Percentiles rank a stretch among this genome's conserved stretches.
phyloP scores from a whole-genome alignment of 2,113 vertebrate genomes.

The Gasterosteus nipponicus region DNA sequence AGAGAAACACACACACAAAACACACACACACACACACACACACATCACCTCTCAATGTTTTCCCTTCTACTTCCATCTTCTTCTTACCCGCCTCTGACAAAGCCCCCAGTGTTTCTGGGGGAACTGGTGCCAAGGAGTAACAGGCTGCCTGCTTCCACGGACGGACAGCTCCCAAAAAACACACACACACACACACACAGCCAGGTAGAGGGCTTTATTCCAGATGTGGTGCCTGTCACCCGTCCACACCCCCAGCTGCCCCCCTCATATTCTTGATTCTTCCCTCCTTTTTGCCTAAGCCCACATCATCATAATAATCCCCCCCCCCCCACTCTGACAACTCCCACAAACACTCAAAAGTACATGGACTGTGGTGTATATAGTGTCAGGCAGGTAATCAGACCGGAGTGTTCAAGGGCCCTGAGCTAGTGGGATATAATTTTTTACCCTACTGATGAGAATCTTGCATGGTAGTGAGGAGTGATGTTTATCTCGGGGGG shows the following conservation, averaged over 20 bases:
- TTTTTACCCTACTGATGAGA: slow-evolving; percentile 39
- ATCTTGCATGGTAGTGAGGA: slow-evolving; percentile 8
- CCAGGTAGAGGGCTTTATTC: slow-evolving; percentile 21
- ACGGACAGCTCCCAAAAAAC: slow-evolving; percentile 40
- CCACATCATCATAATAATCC: not conserved
- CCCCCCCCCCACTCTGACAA: too few relatives aligned
- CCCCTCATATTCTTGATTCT: not conserved
- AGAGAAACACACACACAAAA: slow-evolving; percentile 17
- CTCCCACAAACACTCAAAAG: not conserved
- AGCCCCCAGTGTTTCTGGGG: slow-evolving; percentile 66
- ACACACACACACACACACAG: slow-evolving; percentile 6
- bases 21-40: slow-evolving; percentile 8
- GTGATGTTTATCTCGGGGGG: slow-evolving; percentile 35
- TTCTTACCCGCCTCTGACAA: slow-evolving; percentile 51
- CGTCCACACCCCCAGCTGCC: slow-evolving; percentile 10
- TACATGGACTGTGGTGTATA: slow-evolving; percentile 22
- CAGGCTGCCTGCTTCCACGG: slow-evolving; percentile 60
- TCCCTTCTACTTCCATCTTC: slow-evolving; percentile 49
- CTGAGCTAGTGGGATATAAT: slow-evolving; percentile 15
- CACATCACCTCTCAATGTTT: not conserved
- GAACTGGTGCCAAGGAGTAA: slow-evolving; percentile 67
- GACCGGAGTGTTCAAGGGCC: slow-evolving; percentile 19
- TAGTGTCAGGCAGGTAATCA: slow-evolving; percentile 51
- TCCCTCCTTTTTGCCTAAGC: slow-evolving; percentile 15
- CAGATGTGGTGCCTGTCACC: slow-evolving; percentile 51